Conservation (phyloP, 2,888 invertebrate species). For the Pinctada fucata region DNA sequence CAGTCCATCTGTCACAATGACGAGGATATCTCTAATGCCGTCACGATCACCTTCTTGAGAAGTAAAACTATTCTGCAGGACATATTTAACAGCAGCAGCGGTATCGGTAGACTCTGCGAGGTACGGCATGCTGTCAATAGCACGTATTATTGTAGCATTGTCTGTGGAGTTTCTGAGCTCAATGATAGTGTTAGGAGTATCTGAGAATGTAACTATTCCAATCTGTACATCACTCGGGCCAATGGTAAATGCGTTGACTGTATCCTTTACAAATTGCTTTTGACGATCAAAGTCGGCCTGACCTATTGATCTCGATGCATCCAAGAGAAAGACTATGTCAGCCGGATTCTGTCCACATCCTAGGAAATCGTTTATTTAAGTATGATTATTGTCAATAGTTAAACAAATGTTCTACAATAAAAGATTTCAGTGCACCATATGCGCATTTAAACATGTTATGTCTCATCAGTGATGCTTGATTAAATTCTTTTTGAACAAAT, state of each 20-base stretch:
- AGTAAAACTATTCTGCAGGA: not conserved
- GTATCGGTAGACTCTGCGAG: not conserved
- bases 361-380: too few relatives aligned
- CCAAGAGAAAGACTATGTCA: not conserved
- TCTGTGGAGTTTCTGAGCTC: not conserved
- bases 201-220: not conserved
- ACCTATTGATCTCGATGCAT: not conserved
- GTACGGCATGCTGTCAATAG: not conserved
- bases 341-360: not conserved
- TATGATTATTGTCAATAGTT: too few relatives aligned
- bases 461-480: too few relatives aligned
- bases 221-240: not conserved
- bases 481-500: too few relatives aligned
- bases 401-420: too few relatives aligned
- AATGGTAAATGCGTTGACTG: not conserved
- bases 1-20: not conserved
- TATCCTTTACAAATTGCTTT: not conserved
- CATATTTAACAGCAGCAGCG: not conserved
- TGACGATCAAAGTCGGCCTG: not conserved
- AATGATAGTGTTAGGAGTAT: not conserved
- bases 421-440: too few relatives aligned
- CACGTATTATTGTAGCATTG: not conserved
- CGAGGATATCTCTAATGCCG: not conserved
- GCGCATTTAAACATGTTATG: too few relatives aligned
- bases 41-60: not conserved